A percentile compares a stretch with the other conserved stretches of the same genome.
These are phyloP conservation scores for Phyllostomus discolor DNA, from an alignment of 2,113 vertebrate genomes.

Conservation along the genomic window DNA sequence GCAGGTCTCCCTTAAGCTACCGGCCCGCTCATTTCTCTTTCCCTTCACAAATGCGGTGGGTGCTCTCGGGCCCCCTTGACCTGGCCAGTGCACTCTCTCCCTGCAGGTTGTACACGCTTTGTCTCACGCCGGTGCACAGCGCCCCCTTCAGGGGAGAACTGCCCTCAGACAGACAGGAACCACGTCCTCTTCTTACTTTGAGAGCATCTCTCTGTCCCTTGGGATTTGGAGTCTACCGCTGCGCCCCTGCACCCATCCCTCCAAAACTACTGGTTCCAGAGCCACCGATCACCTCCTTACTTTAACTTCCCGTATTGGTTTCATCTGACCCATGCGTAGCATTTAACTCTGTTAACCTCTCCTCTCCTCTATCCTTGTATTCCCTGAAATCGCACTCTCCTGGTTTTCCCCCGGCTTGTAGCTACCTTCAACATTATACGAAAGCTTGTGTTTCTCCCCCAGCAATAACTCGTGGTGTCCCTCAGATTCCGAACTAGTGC, in stretches of 20 bases:
- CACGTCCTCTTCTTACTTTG: not conserved
- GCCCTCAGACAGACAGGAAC: not conserved
- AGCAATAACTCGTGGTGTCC: not conserved
- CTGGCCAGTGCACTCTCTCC: not conserved
- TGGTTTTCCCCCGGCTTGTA: not conserved
- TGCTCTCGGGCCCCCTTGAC: not conserved
- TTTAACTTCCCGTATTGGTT: not conserved
- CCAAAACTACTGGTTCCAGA: not conserved
- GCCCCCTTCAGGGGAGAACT: not conserved
- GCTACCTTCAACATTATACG: not conserved
- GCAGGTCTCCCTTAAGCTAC: not conserved
- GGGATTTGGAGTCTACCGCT: not conserved
- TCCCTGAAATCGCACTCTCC: not conserved
- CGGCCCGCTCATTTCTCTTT: not conserved
- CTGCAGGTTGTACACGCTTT: not conserved
- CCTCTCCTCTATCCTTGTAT: not conserved
- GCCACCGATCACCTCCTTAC: not conserved
- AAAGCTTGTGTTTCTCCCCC: not conserved
- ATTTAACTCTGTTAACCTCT: not conserved
- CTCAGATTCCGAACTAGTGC: not conserved
- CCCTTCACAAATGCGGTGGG: not conserved
- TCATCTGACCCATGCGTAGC: not conserved
- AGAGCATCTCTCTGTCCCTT: not conserved
- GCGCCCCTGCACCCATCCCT: not conserved
- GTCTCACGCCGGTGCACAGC: not conserved